Base-by-base conservation (phyloP, 2,888 invertebrate genomes). In the Drosophila paracracens region DNA sequence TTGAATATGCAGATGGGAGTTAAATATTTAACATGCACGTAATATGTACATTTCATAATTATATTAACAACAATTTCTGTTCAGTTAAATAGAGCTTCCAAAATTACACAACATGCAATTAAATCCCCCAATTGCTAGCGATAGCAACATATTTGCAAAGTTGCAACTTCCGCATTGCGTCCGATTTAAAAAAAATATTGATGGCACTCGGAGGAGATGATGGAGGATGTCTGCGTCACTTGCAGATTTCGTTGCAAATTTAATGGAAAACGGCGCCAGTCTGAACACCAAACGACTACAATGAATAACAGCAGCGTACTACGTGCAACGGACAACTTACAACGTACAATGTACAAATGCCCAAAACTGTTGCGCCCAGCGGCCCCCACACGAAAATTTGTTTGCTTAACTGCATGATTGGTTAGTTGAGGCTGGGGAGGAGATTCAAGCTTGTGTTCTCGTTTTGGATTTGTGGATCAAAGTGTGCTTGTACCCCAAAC, bases 341-440 rank as follows among this genome's bases (percentile, higher is more conserved):
- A 48, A 31, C 11, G 16, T 31, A 58, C 31, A 48, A 25, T 18
- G 16, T 31, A 58, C 31, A 36, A 50, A 21, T 40, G 40, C 35
- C 57, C 50, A 56, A 62, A 56, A 61, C 29, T 48, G 52, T 35
- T 65, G 58, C 65, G 53, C 43, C 59, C 48, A 13, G 10, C 18
- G 25, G 38, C 65, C 25, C 25, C 67, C 64, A 58, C 54, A 56
- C 21, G 62, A 33, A 58, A 61, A 62, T 71, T 72, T 69, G 65
- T 74, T 83, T 67, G 52, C 65, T 75, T 58, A 67, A 70, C 68
- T 82, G 73, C 71, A 71, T 89, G 78, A 83, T 63, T 73, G 79
- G 43, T 56, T 65, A 64, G 62, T 51, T 48, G 50, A 35, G 21
- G 27, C 8, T 6, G 21, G 50, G 43, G 11, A 4, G 50, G 21